phyloP scores from a whole-genome alignment of 2,797 vertebrate species.

The Diplodus puntazzo region DNA sequence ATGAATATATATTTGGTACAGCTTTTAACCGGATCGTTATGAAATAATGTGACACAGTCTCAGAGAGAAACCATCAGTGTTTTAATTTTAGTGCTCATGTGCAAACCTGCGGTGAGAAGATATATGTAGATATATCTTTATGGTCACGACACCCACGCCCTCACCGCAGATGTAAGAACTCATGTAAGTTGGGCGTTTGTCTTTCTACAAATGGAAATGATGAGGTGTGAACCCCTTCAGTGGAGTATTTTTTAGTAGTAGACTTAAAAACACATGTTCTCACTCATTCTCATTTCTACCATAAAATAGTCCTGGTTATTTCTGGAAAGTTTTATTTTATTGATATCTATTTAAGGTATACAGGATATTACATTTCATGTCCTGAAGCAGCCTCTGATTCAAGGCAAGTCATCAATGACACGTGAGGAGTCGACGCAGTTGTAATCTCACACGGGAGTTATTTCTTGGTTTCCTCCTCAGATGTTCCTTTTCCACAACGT shows the following conservation, averaged over 20 bases:
- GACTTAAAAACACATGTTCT: neutral
- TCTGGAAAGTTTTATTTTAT: too few species aligned
- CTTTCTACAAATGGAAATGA: neutral
- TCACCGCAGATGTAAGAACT: neutral
- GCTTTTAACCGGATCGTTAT: neutral
- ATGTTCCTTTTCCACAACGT: constrained; percentile 89
- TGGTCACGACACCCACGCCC: neutral
- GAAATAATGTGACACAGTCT: neutral
- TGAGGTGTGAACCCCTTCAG: neutral
- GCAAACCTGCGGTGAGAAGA: neutral
- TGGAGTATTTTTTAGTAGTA: neutral
- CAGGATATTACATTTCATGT: neutral
- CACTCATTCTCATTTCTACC: neutral
- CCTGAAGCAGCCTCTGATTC: neutral
- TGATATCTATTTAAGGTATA: too few species aligned
- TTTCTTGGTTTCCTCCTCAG: constrained; percentile 66
- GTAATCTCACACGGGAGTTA: neutral
- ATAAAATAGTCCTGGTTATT: too few species aligned
- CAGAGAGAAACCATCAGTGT: neutral
- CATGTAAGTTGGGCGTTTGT: neutral
- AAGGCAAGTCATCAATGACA: neutral
- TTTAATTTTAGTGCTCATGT: neutral
- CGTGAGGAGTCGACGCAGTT: neutral
- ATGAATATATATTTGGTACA: neutral
- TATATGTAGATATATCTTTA: neutral